These are phyloP conservation scores for Leptoteleia sp. DNA, from an alignment of 1,140 invertebrate genomes.

Conservation along the genomic window DNA sequence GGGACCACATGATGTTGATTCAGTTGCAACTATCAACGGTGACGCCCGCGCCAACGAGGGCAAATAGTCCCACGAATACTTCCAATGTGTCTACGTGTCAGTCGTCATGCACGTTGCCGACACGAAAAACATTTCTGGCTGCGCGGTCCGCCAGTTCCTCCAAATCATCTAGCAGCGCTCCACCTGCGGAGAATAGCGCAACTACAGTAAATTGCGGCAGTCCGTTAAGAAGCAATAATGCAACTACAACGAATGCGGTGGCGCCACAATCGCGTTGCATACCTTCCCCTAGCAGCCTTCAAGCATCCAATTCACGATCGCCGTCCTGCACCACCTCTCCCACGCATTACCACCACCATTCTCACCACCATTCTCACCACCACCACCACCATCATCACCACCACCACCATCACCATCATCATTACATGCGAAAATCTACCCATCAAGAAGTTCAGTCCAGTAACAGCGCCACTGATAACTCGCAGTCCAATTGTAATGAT, in stretches of 20 bases:
- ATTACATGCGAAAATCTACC: constrained; percentile 29
- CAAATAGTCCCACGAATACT: no score
- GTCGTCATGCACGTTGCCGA: no score
- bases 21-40: no score
- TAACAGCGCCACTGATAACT: constrained; percentile 18
- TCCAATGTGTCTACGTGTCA: no score
- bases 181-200: constrained; percentile 63
- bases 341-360: no score
- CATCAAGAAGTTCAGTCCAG: constrained; percentile 16
- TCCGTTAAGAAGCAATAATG: not conserved
- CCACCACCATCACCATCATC: constrained; percentile 66
- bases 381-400: constrained; percentile 69
- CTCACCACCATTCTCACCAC: constrained; percentile 66
- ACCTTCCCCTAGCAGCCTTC: not conserved
- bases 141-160: no score
- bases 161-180: constrained; percentile 17
- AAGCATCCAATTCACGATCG: constrained; percentile 50
- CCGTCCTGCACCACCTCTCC: constrained; percentile 62
- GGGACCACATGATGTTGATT: no score
- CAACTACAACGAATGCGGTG: not conserved
- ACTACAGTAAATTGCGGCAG: constrained; percentile 10
- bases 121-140: no score
- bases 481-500: constrained; percentile 32
- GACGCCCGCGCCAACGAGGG: no score
- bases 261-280: not conserved